Evolutionary conservation across 2,888 invertebrate species (phyloP).

Genomic region (Andrena flavipes): DNA sequence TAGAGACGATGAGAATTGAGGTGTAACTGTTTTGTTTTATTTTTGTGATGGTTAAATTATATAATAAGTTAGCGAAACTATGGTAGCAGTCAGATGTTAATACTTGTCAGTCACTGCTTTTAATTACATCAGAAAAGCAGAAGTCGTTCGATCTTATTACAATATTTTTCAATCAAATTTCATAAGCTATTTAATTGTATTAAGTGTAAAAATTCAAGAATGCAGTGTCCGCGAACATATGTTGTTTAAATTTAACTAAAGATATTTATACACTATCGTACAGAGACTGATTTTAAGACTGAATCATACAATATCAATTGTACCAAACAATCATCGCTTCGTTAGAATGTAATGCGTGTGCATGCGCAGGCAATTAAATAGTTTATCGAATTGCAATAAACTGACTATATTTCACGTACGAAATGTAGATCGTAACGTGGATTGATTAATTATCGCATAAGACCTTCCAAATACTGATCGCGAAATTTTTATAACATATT

Average conservation of each 20-base stretch:
- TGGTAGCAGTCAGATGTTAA: neutral
- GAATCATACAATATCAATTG: neutral
- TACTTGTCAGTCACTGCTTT: neutral
- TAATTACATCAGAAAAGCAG: neutral
- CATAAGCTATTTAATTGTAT: conserved; percentile 18
- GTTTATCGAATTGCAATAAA: conserved; percentile 18
- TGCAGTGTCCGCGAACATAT: neutral
- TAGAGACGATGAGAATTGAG: conserved; percentile 66
- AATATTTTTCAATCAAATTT: conserved; percentile 10
- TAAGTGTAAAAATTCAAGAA: neutral
- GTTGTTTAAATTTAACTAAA: neutral
- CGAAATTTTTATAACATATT: neutral
- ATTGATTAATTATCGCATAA: conserved; percentile 1
- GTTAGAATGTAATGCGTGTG: neutral
- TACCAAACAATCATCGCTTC: neutral
- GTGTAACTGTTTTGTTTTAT: neutral
- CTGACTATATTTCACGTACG: neutral
- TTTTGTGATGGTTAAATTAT: conserved; percentile 1
- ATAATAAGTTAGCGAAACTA: neutral
- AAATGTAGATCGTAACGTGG: no score
- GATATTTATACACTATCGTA: neutral
- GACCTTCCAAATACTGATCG: neutral
- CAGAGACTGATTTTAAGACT: conserved; percentile 22
- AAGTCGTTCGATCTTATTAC: neutral
- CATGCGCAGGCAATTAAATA: conserved; percentile 8